These are phyloP conservation scores for Micrasema longulum DNA, from an alignment of 1,140 invertebrate species.

Conservation along the genomic window DNA sequence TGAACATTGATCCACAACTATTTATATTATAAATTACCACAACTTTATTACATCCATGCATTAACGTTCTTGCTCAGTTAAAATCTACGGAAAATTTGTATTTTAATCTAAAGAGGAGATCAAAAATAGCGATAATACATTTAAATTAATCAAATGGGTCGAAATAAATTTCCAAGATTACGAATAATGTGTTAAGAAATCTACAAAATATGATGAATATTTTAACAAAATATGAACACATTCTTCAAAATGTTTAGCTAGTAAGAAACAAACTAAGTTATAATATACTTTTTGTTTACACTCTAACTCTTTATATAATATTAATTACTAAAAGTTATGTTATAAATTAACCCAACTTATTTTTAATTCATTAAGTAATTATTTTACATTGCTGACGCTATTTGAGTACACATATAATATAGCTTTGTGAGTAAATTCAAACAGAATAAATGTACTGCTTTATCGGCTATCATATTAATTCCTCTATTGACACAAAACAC, in stretches of 20 bases:
- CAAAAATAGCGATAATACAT: not conserved
- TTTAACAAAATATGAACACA: too few relatives aligned
- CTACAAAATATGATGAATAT: too few relatives aligned
- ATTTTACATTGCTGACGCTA: conserved; percentile 2
- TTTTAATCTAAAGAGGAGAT: conserved; percentile 11
- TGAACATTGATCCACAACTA: conserved; percentile 44
- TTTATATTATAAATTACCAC: conserved; percentile 28
- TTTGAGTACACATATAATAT: not conserved
- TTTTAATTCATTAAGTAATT: conserved; percentile 1
- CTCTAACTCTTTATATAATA: not conserved
- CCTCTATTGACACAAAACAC: too few relatives aligned
- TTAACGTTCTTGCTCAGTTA: conserved; percentile 9
- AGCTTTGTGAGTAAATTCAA: not conserved
- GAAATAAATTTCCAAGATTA: too few relatives aligned
- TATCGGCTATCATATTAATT: too few relatives aligned
- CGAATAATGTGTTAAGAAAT: too few relatives aligned
- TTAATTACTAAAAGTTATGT: not conserved
- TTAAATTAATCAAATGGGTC: not conserved
- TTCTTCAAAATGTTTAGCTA: too few relatives aligned
- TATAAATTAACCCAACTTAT: not conserved
- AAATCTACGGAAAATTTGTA: conserved; percentile 29
- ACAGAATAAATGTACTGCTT: not conserved
- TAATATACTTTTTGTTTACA: too few relatives aligned
- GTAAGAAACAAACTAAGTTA: too few relatives aligned
- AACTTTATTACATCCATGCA: conserved; percentile 11